Evolutionary conservation across 2,797 vertebrate genomes (phyloP), one percentile per base, ranked within the genome.

Genomic region (Percopsis omiscomaycus): DNA sequence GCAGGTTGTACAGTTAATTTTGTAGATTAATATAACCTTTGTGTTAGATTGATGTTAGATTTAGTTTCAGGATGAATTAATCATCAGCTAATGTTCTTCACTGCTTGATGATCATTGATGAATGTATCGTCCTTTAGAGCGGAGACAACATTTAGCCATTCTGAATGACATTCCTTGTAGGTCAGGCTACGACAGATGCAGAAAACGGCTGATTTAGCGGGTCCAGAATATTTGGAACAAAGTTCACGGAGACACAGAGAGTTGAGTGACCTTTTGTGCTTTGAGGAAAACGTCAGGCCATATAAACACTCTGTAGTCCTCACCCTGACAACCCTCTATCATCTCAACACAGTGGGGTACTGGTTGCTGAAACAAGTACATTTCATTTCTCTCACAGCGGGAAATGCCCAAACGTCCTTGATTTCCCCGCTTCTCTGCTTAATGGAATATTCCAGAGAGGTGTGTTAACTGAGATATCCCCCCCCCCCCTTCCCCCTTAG

Each of bases 321-420:
- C 77, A 77, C 73, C 77, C 59, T 68, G 67, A 60, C 71, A 80
- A 66, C 72, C 75, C 61, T 74, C 73, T 64, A 75, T 84, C 70
- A 74, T 76, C 56, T 37, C 61, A 51, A 55, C 81, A 75, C 82
- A 74, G 78, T 22, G 52, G 78, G 83, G 66, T 75, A 85, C 83
- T 81, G 85, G 88, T 86, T 61, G 65, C 62, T 58, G 59, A 50
- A 75, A 65, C 87, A 87, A 85, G 73, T 74, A 65, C 66, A 78
- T 89, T 84, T 81, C 78, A 86, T 86, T 86, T 88, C 64, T 70
- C 67, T 79, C 84, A 54, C 86, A 85, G 85, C 83, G 73, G 78
- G 78, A 68, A 10, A 45, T 55, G 74, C 68, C 69, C 70, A 77
- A 73, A 75, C 86, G 81, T 87, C 81, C 82, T 79, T 81, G 69